These are phyloP conservation scores for Polyodon spathula DNA, from an alignment of 2,113 vertebrate species.

Conservation along the genomic window DNA sequence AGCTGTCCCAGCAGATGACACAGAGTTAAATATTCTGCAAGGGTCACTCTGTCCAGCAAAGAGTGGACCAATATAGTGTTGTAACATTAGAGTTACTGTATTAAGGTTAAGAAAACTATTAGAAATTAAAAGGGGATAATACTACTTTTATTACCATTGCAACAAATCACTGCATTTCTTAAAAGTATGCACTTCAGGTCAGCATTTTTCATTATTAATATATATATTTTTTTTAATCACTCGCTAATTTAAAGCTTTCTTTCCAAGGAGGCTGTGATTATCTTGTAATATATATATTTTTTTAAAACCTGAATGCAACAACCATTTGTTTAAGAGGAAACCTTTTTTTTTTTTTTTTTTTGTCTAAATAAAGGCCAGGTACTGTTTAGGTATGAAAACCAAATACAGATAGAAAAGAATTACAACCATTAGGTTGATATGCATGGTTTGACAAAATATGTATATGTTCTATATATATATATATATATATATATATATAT, in stretches of 20 bases:
- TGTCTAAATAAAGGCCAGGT: slow-evolving; percentile 1
- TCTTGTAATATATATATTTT: neutral
- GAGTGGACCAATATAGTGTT: too few relatives aligned
- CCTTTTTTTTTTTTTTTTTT: neutral
- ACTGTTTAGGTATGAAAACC: slow-evolving; percentile 1
- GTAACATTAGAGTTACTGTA: too few relatives aligned
- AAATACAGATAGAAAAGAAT: slow-evolving; percentile 59
- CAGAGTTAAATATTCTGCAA: too few relatives aligned
- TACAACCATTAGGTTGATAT: slow-evolving; percentile 53
- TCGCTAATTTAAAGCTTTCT: neutral
- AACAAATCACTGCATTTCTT: neutral
- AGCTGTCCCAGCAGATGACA: too few relatives aligned
- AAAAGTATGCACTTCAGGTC: neutral
- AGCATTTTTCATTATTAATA: neutral
- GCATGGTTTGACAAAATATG: slow-evolving; percentile 4
- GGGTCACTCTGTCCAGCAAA: too few relatives aligned
- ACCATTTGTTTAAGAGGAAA: neutral
- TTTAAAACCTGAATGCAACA: neutral
- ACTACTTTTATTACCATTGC: neutral
- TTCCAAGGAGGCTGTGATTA: neutral
- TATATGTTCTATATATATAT: slow-evolving; percentile 15
- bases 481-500: slow-evolving; percentile 21
- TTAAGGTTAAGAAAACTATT: too few relatives aligned
- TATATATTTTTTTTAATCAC: neutral
- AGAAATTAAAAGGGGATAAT: too few relatives aligned